A percentile compares a stretch with the other conserved stretches of the same genome.
phyloP scores from a whole-genome alignment of 2,888 invertebrate genomes.

The Pheosia tremula region DNA sequence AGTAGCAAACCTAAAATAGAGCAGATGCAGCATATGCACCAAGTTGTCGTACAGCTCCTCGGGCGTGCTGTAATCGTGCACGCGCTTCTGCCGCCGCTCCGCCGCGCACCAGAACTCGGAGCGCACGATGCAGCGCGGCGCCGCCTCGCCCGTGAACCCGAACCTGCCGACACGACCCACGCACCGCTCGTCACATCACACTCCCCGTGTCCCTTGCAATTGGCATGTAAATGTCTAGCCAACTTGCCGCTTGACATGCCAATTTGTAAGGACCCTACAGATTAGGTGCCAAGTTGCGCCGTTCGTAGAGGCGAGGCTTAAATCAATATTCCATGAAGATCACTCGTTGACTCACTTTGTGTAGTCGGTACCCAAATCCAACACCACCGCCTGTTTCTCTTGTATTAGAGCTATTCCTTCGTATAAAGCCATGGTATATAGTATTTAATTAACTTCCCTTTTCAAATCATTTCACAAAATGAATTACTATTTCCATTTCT shows the following conservation, averaged over 20 bases:
- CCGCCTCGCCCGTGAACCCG: conserved; percentile 95
- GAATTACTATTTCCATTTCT: too few relatives aligned
- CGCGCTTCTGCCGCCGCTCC: conserved; percentile 83
- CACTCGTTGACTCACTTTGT: conserved; percentile 90
- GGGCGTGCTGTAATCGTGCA: conserved; percentile 86
- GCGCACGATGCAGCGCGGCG: conserved; percentile 94
- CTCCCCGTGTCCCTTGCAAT: too few relatives aligned
- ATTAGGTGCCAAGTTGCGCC: too few relatives aligned
- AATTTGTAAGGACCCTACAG: too few relatives aligned
- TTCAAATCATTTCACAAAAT: background rate
- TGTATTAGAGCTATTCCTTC: conserved; percentile 91
- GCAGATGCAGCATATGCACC: conserved; percentile 93
- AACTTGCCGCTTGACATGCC: too few relatives aligned
- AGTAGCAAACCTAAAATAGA: conserved; percentile 92
- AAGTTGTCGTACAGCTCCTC: conserved; percentile 93
- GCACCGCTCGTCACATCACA: background rate
- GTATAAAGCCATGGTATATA: conserved; percentile 89
- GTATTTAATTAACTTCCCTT: background rate
- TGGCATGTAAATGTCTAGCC: too few relatives aligned
- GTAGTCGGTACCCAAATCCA: conserved; percentile 96
- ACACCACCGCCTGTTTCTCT: conserved; percentile 94
- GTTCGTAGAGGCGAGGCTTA: too few relatives aligned
- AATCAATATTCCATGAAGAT: background rate
- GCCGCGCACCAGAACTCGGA: conserved; percentile 89
- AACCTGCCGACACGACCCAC: conserved; percentile 83